These are phyloP conservation scores for Proctacanthus coquilletti DNA, from an alignment of 1,140 invertebrate genomes.

Conservation along the genomic window DNA sequence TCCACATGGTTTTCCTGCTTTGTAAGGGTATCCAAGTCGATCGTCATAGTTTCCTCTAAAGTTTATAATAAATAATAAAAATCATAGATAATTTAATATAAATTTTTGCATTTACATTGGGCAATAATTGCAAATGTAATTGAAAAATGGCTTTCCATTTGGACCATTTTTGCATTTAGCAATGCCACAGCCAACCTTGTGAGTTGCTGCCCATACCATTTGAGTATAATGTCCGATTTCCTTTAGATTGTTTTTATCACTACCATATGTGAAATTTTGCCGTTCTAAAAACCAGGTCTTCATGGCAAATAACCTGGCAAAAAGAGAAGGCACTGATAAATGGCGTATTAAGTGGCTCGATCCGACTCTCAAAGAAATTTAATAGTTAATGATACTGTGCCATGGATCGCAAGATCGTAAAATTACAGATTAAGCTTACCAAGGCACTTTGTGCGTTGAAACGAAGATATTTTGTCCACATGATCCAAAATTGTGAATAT, in stretches of 20 bases:
- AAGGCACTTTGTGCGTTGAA: slow-evolving; percentile 60
- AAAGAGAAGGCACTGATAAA: slow-evolving; percentile 4
- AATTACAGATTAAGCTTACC: slow-evolving; percentile 36
- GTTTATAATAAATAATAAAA: slow-evolving; percentile 1
- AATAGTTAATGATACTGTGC: background rate
- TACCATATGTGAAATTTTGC: slow-evolving; percentile 55
- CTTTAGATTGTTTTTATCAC: slow-evolving; percentile 39
- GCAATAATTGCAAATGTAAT: slow-evolving; percentile 79
- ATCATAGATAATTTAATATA: background rate
- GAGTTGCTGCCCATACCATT: slow-evolving; percentile 65
- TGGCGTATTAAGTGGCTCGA: background rate
- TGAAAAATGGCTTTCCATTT: slow-evolving; percentile 49
- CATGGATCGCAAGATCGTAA: background rate
- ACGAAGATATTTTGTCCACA: slow-evolving; percentile 77
- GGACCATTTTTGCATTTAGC: slow-evolving; percentile 44
- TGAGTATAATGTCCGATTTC: slow-evolving; percentile 68
- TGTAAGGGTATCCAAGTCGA: slow-evolving; percentile 47
- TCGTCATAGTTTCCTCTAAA: slow-evolving; percentile 53
- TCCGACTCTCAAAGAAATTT: slow-evolving; percentile 1
- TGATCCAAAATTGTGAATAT: slow-evolving; percentile 47
- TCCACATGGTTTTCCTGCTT: slow-evolving; percentile 42
- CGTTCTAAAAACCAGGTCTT: slow-evolving; percentile 66
- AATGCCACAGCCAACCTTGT: slow-evolving; percentile 63
- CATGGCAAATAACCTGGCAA: slow-evolving; percentile 59
- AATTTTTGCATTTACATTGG: slow-evolving; percentile 51